These are phyloP conservation scores for Nudaria mundana DNA, from an alignment of 2,888 invertebrate species.

Conservation along the genomic window DNA sequence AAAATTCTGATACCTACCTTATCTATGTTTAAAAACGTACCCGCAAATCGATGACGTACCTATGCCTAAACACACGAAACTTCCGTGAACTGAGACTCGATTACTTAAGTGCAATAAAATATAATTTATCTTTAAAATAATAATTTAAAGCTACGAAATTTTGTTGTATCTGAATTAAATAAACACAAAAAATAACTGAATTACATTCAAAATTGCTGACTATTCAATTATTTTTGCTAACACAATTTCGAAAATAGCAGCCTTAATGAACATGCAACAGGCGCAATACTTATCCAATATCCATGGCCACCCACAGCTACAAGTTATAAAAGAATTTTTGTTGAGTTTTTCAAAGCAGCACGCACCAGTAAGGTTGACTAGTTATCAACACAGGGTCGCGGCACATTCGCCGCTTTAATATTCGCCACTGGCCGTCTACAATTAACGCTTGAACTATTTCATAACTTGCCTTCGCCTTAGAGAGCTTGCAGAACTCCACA, in stretches of 20 bases:
- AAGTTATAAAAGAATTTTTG: conserved; percentile 61
- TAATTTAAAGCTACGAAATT: too few relatives aligned
- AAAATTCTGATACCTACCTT: too few relatives aligned
- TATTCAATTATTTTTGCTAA: too few relatives aligned
- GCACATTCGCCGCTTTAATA: conserved; percentile 69
- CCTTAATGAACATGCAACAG: conserved; percentile 31
- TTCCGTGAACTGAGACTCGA: too few relatives aligned
- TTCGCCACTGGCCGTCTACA: conserved; percentile 77
- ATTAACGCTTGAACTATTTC: conserved; percentile 79
- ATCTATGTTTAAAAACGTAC: too few relatives aligned
- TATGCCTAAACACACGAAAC: too few relatives aligned
- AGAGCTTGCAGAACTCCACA: conserved; percentile 52
- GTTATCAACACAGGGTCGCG: conserved; percentile 56
- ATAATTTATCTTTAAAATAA: too few relatives aligned
- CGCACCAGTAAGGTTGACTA: conserved; percentile 61
- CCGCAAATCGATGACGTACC: too few relatives aligned
- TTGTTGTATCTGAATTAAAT: too few relatives aligned
- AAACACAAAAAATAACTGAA: too few relatives aligned
- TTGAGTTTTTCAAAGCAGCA: conserved; percentile 45
- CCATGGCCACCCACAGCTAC: conserved; percentile 27
- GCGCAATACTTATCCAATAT: conserved; percentile 40
- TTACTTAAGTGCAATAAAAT: too few relatives aligned
- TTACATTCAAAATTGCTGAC: conserved; percentile 1
- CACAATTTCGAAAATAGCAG: conserved; percentile 15
- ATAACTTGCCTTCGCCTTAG: conserved; percentile 77